Evolutionary conservation across 2,113 vertebrate species (phyloP), one percentile per base, ranked within the genome.

Genomic region (Datnioides undecimradiatus): DNA sequence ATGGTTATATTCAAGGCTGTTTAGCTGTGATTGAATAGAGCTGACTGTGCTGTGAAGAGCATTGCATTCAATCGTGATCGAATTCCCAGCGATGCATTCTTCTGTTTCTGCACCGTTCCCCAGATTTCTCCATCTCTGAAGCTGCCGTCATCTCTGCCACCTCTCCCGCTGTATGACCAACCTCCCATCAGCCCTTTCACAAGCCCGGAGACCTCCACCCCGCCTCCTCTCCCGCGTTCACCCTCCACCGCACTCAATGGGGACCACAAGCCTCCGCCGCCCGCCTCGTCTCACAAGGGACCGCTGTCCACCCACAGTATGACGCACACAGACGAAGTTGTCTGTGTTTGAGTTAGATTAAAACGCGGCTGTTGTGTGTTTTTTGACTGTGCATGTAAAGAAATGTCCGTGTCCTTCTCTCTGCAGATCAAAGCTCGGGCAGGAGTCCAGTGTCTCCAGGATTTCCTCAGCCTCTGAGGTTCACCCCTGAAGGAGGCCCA

Each of bases 141-240:
- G 93, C 87, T 95, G 0, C 96, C 96, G 0, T 93, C 95, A 2
- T 87, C 95, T 25, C 94, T 99, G 72, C 96, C 97, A 0, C 96
- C 96, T 1, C 93, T 99, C 87, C 97, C 98, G 0, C 91, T 99
- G 8, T 99, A 99, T 0, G 97, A 99, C 90, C 98, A 99, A 91
- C 97, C 98, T 45, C 96, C 97, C 60, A 89, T 93, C 86, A 97
- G 96, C 83, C 95, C 97, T 33, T 96, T 96, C 88, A 95, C 95
- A 86, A 99, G 97, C 74, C 97, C 97, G 0, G 97, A 98, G 69
- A 96, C 96, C 74, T 94, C 94, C 82, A 94, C 94, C 1, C 96
- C 96, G 4, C 96, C 96, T 71, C 95, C 93, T 73, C 96, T 99
- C 54, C 96, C 97, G 14, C 95, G 95, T 27, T 98, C 98, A 12